phyloP scores from a whole-genome alignment of 2,797 vertebrate genomes.

The Chaunax sp. region DNA sequence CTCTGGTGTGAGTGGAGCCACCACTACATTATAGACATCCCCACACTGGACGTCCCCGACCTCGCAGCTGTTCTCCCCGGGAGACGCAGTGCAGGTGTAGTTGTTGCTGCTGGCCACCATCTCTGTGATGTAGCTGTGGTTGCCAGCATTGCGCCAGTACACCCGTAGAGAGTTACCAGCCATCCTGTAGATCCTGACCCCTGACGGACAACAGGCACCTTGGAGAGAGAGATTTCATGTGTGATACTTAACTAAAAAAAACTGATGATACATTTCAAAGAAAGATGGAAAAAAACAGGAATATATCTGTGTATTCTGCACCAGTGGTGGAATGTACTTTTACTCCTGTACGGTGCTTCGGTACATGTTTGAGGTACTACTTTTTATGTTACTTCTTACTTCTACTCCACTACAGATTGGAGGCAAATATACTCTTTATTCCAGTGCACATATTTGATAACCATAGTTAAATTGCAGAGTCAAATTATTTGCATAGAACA shows the following conservation, averaged over 20 bases:
- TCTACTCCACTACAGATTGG: too few relatives aligned
- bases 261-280: too few relatives aligned
- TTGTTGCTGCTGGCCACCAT: constrained; percentile 82
- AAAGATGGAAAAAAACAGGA: too few relatives aligned
- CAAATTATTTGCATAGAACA: too few relatives aligned
- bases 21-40: constrained; percentile 85
- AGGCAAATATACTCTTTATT: too few relatives aligned
- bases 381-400: too few relatives aligned
- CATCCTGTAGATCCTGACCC: constrained; percentile 87
- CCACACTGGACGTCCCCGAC: constrained; percentile 85
- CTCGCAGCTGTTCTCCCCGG: constrained; percentile 85
- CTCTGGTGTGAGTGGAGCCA: constrained; percentile 84
- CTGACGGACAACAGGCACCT: constrained; percentile 93
- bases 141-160: constrained; percentile 83
- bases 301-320: too few relatives aligned
- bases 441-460: too few relatives aligned
- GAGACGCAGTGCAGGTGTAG: constrained; percentile 83
- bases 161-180: constrained; percentile 85
- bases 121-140: constrained; percentile 78
- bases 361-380: neutral
- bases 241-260: neutral
- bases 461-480: too few relatives aligned
- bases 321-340: too few relatives aligned
- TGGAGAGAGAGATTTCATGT: neutral
- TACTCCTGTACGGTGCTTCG: neutral